phyloP scores from a whole-genome alignment of 2,888 invertebrate species.

The Stegophylla sp. region DNA sequence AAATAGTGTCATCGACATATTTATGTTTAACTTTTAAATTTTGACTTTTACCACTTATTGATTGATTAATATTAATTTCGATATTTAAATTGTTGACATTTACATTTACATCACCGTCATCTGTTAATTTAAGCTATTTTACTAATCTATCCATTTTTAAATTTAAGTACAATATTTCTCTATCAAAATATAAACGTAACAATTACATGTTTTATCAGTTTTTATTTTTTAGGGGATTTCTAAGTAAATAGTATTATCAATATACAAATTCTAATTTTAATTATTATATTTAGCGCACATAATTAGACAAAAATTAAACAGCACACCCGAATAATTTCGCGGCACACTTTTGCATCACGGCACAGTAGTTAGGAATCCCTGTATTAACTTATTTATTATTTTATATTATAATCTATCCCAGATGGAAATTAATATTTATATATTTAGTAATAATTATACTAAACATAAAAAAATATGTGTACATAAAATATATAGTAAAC shows the following conservation, averaged over 20 bases:
- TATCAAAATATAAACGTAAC: not conserved
- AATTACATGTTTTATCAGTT: not conserved
- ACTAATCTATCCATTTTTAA: not conserved
- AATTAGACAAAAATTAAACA: too few relatives aligned
- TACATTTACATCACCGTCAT: not conserved
- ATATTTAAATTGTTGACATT: slow-evolving; percentile 1
- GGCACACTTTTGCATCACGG: not conserved
- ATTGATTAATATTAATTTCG: slow-evolving; percentile 4
- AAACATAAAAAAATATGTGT: too few relatives aligned
- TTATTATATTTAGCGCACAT: too few relatives aligned
- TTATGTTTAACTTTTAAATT: not conserved
- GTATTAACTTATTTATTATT: too few relatives aligned
- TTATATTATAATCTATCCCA: too few relatives aligned
- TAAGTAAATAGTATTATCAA: not conserved
- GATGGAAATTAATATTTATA: too few relatives aligned
- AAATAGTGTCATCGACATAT: not conserved
- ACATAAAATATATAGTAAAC: too few relatives aligned
- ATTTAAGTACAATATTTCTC: not conserved
- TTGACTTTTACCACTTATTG: not conserved
- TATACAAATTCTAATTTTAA: too few relatives aligned
- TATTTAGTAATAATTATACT: too few relatives aligned
- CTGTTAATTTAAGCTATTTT: not conserved
- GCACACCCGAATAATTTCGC: too few relatives aligned
- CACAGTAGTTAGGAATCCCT: not conserved
- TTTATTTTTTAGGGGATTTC: not conserved